Evolutionary conservation across 2,888 invertebrate species (phyloP).

Genomic region (Tridacna gigas): DNA sequence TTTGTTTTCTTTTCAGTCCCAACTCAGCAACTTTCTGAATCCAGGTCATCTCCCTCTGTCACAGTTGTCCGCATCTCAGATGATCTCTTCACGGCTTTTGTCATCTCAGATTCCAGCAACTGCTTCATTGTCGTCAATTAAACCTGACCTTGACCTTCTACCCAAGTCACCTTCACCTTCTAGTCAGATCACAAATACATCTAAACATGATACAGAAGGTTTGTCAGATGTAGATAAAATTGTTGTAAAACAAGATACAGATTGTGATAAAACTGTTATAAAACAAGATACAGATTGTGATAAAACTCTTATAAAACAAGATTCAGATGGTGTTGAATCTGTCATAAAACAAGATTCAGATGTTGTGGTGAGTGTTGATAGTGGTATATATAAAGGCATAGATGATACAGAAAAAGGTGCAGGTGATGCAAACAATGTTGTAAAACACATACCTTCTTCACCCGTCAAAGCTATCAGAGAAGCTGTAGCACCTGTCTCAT

Average conservation of each 20-base stretch:
- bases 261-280: no score
- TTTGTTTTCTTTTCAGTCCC: conserved; percentile 17
- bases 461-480: conserved; percentile 60
- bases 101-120: neutral
- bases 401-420: neutral
- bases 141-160: neutral
- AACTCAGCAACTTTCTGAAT: neutral
- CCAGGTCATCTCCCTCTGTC: neutral
- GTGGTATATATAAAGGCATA: neutral
- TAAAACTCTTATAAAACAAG: no score
- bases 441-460: neutral
- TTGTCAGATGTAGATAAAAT: neutral
- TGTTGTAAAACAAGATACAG: no score
- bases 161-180: neutral
- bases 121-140: neutral
- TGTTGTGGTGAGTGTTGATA: neutral
- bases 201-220: neutral
- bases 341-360: neutral
- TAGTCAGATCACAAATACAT: neutral
- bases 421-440: neutral
- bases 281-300: no score
- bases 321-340: no score
- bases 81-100: conserved; percentile 6
- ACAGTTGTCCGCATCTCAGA: neutral
- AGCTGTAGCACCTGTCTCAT: conserved; percentile 71